These are phyloP conservation scores for Poecilia velifera DNA, from an alignment of 2,797 vertebrate genomes.

Conservation along the genomic window DNA sequence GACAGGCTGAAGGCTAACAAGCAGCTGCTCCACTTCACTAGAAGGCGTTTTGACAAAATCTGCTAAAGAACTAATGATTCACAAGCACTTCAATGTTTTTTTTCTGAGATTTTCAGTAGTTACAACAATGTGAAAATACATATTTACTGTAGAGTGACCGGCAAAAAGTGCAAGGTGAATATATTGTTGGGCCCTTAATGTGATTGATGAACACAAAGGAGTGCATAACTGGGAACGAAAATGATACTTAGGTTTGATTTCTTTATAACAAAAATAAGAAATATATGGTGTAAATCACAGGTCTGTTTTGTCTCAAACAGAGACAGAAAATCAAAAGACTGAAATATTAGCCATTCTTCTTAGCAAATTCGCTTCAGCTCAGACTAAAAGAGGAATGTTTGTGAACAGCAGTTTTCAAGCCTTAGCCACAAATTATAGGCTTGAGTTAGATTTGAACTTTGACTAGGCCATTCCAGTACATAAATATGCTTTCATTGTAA, in stretches of 20 bases:
- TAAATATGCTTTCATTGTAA: background rate
- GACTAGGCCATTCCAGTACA: background rate
- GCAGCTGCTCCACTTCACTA: conserved; percentile 38
- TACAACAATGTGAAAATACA: background rate
- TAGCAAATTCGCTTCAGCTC: background rate
- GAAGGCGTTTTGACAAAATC: conserved; percentile 16
- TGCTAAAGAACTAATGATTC: conserved; percentile 17
- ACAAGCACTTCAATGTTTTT: background rate
- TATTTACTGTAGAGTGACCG: background rate
- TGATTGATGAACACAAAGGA: background rate
- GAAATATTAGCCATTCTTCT: background rate
- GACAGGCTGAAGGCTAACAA: conserved; percentile 59
- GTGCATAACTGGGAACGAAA: background rate
- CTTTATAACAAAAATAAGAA: background rate
- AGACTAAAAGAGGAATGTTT: background rate
- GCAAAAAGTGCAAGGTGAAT: background rate
- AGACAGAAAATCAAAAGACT: background rate
- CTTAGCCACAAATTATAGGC: background rate
- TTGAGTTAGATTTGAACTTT: background rate
- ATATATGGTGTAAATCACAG: background rate
- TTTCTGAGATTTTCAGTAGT: conserved; percentile 11
- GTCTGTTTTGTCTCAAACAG: background rate
- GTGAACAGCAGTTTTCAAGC: background rate
- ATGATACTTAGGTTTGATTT: background rate
- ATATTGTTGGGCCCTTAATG: background rate